Percentiles rank a stretch among this genome's conserved stretches.
phyloP scores from a whole-genome alignment of 2,888 invertebrate species.

The Ectemnius continuus region DNA sequence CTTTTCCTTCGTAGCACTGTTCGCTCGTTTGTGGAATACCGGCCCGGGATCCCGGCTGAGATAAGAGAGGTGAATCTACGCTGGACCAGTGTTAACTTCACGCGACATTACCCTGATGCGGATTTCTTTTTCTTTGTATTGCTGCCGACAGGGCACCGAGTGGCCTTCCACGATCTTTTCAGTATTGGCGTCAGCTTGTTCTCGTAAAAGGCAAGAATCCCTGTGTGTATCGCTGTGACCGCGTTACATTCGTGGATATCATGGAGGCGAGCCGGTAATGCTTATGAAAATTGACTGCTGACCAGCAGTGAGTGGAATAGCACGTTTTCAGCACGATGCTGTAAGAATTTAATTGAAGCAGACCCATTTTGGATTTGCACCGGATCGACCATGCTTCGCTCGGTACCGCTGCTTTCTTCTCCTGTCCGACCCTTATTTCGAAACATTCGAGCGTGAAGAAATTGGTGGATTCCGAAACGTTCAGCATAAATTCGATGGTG shows the following conservation, averaged over 20 bases:
- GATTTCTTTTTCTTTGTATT: constrained; percentile 62
- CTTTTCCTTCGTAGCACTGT: neutral
- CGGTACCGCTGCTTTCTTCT: constrained; percentile 34
- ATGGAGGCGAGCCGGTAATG: neutral
- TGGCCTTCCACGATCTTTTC: constrained; percentile 28
- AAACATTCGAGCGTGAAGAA: constrained; percentile 65
- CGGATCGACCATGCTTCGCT: constrained; percentile 35
- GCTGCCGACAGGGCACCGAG: constrained; percentile 22
- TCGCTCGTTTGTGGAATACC: constrained; percentile 27
- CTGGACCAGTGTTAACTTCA: constrained; percentile 54
- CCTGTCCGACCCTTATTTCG: constrained; percentile 65
- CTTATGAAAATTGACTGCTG: constrained; percentile 2
- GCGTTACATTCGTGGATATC: neutral
- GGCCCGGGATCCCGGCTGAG: constrained; percentile 24
- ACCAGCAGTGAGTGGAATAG: neutral
- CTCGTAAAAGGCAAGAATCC: constrained; percentile 4
- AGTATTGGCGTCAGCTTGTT: constrained; percentile 35
- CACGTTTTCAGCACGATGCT: constrained; percentile 13
- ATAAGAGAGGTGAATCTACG: constrained; percentile 12
- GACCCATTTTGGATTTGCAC: constrained; percentile 47
- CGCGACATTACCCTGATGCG: constrained; percentile 70
- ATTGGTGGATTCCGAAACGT: constrained; percentile 34
- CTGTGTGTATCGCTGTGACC: neutral
- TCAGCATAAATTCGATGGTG: constrained; percentile 31
- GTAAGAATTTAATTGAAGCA: constrained; percentile 65